Evolutionary conservation across 1,140 invertebrate genomes (phyloP).

Genomic region (Scylla paramamosain): DNA sequence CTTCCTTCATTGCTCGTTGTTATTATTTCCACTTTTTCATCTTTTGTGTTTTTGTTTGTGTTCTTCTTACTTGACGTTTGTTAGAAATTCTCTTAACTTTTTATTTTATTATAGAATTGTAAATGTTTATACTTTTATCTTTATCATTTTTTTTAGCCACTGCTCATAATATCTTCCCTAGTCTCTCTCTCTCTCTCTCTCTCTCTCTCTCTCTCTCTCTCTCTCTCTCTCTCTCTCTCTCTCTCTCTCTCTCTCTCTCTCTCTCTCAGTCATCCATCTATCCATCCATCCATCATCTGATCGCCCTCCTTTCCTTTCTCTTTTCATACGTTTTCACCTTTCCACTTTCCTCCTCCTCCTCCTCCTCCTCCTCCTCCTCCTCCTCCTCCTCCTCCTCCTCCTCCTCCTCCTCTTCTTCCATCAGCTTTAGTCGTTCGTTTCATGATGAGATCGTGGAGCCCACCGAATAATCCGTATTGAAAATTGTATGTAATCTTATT

Average conservation of each 20-base stretch:
- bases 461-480: background rate
- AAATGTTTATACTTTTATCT: too few relatives aligned
- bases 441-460: background rate
- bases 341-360: background rate
- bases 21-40: too few relatives aligned
- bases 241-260: slow-evolving; percentile 16
- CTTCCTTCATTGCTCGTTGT: too few relatives aligned
- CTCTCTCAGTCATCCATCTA: background rate
- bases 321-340: background rate
- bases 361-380: background rate
- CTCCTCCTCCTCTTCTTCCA: too few relatives aligned
- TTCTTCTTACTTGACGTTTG: too few relatives aligned
- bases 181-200: slow-evolving; percentile 7
- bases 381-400: background rate
- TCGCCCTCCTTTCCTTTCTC: background rate
- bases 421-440: too few relatives aligned
- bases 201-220: slow-evolving; percentile 19
- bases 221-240: slow-evolving; percentile 20
- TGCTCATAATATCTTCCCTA: too few relatives aligned
- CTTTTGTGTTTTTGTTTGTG: too few relatives aligned
- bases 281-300: background rate
- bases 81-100: too few relatives aligned
- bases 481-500: slow-evolving; percentile 15
- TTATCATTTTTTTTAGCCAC: too few relatives aligned
- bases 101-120: too few relatives aligned